These are phyloP conservation scores for Lasioglossum leucozonium DNA, from an alignment of 2,888 invertebrate species.

Conservation along the genomic window DNA sequence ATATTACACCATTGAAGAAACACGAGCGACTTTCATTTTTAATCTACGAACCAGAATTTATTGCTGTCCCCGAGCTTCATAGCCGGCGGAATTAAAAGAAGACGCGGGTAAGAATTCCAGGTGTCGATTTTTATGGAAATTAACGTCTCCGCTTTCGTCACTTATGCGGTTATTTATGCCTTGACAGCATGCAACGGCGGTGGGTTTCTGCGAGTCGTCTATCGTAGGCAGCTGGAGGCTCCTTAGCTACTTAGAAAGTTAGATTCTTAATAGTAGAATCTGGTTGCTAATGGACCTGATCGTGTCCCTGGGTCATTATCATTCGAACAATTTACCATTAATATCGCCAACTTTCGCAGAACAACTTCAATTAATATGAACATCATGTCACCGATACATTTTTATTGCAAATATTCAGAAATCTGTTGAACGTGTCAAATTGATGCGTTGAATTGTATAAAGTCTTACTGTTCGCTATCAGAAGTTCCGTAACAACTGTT, in stretches of 20 bases:
- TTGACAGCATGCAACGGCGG: background rate
- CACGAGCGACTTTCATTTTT: background rate
- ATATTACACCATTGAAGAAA: background rate
- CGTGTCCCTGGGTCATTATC: too few relatives aligned
- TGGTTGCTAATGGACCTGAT: background rate
- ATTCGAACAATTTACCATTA: too few relatives aligned
- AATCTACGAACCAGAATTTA: background rate
- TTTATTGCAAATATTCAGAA: too few relatives aligned
- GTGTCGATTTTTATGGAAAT: slow-evolving; percentile 2
- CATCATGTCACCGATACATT: too few relatives aligned
- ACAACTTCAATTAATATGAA: too few relatives aligned
- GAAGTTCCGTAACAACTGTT: too few relatives aligned
- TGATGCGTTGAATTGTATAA: too few relatives aligned
- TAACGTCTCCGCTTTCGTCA: background rate
- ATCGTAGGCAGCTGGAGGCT: background rate
- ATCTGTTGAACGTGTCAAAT: too few relatives aligned
- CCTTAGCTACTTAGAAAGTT: background rate
- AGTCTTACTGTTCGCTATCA: too few relatives aligned
- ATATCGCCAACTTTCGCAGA: too few relatives aligned
- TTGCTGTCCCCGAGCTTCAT: background rate
- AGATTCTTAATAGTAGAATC: background rate
- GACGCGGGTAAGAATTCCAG: too few relatives aligned
- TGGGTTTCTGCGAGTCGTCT: background rate
- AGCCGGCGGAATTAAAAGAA: background rate
- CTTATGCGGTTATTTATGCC: slow-evolving; percentile 6